These are phyloP conservation scores for Bacillus rossius DNA, from an alignment of 1,140 invertebrate species.

Conservation along the genomic window DNA sequence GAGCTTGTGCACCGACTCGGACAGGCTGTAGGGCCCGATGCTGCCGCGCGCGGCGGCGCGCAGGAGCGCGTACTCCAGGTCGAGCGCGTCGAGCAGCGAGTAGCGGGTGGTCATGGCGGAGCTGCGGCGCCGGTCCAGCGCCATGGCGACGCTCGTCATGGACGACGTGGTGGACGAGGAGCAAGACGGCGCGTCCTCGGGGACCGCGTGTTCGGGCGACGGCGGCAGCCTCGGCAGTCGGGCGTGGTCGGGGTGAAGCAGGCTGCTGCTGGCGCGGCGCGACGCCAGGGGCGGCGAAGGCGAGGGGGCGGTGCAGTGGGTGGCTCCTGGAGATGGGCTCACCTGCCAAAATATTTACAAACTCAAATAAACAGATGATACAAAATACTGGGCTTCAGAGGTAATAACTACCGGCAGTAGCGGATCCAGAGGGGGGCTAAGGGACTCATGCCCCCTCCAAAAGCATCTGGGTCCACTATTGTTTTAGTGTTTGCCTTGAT, in stretches of 20 bases:
- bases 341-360: slow-evolving; percentile 39
- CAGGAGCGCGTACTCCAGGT: slow-evolving; percentile 61
- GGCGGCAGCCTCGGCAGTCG: slow-evolving; percentile 47
- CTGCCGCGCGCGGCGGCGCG: slow-evolving; percentile 61
- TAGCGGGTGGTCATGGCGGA: slow-evolving; percentile 51
- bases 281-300: slow-evolving; percentile 42
- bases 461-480: no score
- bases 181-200: slow-evolving; percentile 29
- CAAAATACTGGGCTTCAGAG: not conserved
- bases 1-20: slow-evolving; percentile 65
- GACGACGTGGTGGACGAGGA: slow-evolving; percentile 54
- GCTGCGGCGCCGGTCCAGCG: slow-evolving; percentile 36
- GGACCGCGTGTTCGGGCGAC: slow-evolving; percentile 19
- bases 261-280: slow-evolving; percentile 49
- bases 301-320: slow-evolving; percentile 35
- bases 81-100: slow-evolving; percentile 63
- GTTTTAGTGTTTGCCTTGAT: no score
- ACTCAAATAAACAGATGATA: slow-evolving; percentile 1
- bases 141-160: slow-evolving; percentile 34
- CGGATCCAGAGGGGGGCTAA: no score
- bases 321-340: slow-evolving; percentile 53
- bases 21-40: slow-evolving; percentile 63
- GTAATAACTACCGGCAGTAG: no score
- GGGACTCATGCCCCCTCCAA: no score
- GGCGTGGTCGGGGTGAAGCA: slow-evolving; percentile 64